phyloP scores from a whole-genome alignment of 2,797 vertebrate species.

The Molossus alvarezi region DNA sequence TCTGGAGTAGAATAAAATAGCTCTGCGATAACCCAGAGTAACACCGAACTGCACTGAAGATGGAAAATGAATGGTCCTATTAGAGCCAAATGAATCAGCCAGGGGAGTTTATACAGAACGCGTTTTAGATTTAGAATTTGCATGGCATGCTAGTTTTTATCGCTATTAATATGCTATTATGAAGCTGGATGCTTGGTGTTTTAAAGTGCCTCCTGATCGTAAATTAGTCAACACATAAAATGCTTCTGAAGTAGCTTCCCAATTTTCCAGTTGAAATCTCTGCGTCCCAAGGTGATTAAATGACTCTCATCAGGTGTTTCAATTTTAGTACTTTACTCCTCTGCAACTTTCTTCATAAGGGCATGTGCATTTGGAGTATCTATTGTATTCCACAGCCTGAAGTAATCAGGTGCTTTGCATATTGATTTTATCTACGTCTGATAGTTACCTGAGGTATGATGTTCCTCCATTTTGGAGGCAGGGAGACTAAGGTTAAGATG shows the following conservation, averaged over 20 bases:
- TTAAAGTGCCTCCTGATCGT: constrained; percentile 69
- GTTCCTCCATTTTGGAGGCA: not conserved
- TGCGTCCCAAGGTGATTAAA: constrained; percentile 70
- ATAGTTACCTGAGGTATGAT: not conserved
- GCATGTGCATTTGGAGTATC: not conserved
- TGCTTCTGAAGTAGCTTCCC: constrained; percentile 65
- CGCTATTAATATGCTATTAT: constrained; percentile 78
- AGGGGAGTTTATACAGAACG: constrained; percentile 71
- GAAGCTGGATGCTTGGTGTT: constrained; percentile 65
- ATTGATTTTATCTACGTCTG: not conserved
- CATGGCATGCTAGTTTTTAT: constrained; percentile 79
- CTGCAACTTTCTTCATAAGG: not conserved
- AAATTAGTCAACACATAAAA: constrained; percentile 79
- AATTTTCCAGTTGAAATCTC: constrained; percentile 81
- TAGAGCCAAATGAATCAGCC: constrained; percentile 74
- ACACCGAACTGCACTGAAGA: constrained; percentile 56
- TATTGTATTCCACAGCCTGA: not conserved
- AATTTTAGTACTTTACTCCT: not conserved
- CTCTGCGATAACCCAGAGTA: constrained; percentile 60
- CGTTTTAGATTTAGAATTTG: constrained; percentile 81
- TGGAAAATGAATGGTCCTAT: constrained; percentile 76
- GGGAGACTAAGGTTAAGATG: not conserved
- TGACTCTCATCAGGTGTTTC: constrained; percentile 67
- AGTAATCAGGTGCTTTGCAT: not conserved
- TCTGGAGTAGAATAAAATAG: constrained; percentile 61